Conservation (phyloP, 2,888 invertebrate genomes). For the Cheilosia impressa region DNA sequence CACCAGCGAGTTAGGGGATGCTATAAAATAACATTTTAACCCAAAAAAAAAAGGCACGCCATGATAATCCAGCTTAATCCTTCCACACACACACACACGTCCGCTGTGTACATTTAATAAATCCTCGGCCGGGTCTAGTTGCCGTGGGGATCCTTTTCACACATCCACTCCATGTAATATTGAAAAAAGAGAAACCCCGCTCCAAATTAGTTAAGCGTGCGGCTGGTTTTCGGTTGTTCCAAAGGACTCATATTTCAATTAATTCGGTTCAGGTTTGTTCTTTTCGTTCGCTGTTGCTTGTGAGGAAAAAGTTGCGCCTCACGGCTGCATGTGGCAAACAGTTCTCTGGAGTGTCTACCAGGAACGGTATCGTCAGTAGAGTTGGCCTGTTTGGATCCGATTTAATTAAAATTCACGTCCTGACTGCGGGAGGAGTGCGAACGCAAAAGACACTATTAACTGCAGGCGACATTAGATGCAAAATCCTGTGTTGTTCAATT, state of each 20-base stretch:
- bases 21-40: slow-evolving; percentile 7
- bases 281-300: not conserved
- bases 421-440: not conserved
- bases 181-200: not conserved
- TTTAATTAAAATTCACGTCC: slow-evolving; percentile 18
- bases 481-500: slow-evolving; percentile 5
- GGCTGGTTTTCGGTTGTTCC: not conserved
- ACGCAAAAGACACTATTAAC: slow-evolving; percentile 1
- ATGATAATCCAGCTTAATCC: slow-evolving; percentile 14
- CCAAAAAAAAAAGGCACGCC: not conserved
- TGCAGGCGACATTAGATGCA: slow-evolving; percentile 11
- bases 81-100: slow-evolving; percentile 10
- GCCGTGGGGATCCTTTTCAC: slow-evolving; percentile 7
- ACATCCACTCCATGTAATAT: not conserved
- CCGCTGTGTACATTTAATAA: slow-evolving; percentile 11
- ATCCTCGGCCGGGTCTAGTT: not conserved
- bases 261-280: not conserved
- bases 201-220: not conserved
- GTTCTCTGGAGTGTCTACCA: not conserved
- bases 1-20: not conserved
- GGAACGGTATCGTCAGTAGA: not conserved
- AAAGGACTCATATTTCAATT: slow-evolving; percentile 13
- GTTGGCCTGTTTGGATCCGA: slow-evolving; percentile 5
- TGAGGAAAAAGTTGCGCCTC: slow-evolving; percentile 12
- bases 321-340: slow-evolving; percentile 7